These are phyloP conservation scores for Notamacropus eugenii DNA, from an alignment of 2,797 vertebrate genomes.

Conservation along the genomic window DNA sequence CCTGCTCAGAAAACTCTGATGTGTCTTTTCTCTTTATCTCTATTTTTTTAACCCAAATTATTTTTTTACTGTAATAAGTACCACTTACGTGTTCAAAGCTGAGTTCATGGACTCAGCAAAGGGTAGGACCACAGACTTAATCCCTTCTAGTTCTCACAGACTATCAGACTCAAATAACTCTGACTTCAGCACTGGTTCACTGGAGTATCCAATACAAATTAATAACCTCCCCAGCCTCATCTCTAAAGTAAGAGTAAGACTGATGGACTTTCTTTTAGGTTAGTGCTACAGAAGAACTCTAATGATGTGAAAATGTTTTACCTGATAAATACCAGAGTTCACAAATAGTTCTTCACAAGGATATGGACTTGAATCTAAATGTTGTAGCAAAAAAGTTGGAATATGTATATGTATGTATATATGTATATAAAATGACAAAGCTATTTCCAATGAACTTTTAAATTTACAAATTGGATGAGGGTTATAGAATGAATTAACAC, in stretches of 20 bases:
- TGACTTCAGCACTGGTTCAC: neutral
- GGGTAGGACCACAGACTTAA: neutral
- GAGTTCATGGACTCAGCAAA: neutral
- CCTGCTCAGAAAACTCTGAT: neutral
- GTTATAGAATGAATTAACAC: neutral
- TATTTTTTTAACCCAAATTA: neutral
- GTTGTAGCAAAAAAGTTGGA: neutral
- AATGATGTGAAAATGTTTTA: neutral
- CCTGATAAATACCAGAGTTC: neutral
- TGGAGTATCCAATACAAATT: neutral
- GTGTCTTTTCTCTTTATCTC: neutral
- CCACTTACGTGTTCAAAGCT: constrained; percentile 11
- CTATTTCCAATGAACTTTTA: neutral
- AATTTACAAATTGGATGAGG: neutral
- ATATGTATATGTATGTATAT: neutral
- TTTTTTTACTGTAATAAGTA: neutral
- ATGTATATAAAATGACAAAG: neutral
- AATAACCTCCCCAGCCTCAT: neutral
- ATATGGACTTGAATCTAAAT: neutral
- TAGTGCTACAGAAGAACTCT: neutral
- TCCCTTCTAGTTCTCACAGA: neutral
- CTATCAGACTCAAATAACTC: neutral
- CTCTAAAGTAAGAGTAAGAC: neutral
- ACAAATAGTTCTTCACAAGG: neutral
- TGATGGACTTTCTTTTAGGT: neutral